Percentiles rank a stretch among this genome's conserved stretches.
These are phyloP conservation scores for Corythaixoides concolor DNA, from an alignment of 2,113 vertebrate genomes.

Conservation along the genomic window DNA sequence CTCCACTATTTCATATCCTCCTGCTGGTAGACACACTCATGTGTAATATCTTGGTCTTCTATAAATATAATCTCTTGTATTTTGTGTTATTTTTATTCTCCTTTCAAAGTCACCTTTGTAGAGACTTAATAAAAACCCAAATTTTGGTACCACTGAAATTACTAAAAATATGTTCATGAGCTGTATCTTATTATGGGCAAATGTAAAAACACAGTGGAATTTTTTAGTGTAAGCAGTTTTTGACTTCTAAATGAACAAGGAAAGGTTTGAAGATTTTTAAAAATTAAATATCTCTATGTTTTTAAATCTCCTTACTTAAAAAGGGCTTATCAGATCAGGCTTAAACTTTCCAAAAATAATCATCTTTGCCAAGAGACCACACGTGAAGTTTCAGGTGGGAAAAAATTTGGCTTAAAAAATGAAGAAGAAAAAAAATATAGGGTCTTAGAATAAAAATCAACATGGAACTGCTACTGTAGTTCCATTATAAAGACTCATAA, in stretches of 20 bases:
- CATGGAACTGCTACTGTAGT: constrained; percentile 59
- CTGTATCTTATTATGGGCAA: not conserved
- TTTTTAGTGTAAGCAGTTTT: not conserved
- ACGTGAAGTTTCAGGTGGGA: constrained; percentile 45
- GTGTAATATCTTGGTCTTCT: not conserved
- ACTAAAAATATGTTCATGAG: not conserved
- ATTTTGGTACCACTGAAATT: not conserved
- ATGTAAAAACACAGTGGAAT: not conserved
- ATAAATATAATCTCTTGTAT: not conserved
- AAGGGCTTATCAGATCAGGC: constrained; percentile 28
- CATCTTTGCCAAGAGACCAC: constrained; percentile 44
- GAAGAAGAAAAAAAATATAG: not conserved
- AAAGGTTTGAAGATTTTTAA: not conserved
- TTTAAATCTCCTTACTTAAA: constrained; percentile 16
- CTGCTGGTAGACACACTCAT: not conserved
- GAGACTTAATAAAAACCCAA: not conserved
- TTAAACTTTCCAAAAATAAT: constrained; percentile 28
- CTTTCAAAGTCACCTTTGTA: not conserved
- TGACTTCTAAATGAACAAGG: not conserved
- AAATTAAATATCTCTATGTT: not conserved
- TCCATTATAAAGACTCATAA: constrained; percentile 48
- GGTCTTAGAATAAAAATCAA: constrained; percentile 46
- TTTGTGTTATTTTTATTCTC: not conserved
- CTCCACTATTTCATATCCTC: not conserved
- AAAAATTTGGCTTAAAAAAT: constrained; percentile 18